Conservation (phyloP, 2,888 invertebrate genomes). For the Apodemia hepburni region DNA sequence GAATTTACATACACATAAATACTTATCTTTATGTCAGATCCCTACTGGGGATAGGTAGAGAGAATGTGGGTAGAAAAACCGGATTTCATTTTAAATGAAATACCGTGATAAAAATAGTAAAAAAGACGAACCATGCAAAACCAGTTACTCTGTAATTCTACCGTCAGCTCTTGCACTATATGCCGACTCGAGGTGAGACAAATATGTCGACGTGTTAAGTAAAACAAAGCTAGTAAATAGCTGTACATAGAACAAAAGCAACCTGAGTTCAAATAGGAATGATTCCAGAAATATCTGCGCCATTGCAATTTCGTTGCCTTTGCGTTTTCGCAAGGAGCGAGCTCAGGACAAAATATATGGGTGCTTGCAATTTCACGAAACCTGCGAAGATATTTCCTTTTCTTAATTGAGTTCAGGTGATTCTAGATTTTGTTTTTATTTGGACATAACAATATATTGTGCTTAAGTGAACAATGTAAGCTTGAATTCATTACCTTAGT, state of each 20-base stretch:
- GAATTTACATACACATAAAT: too few relatives aligned
- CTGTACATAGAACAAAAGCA: conserved; percentile 24
- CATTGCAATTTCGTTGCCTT: conserved; percentile 17
- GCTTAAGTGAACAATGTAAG: not conserved
- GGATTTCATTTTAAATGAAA: too few relatives aligned
- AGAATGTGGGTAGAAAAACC: too few relatives aligned
- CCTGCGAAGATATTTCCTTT: conserved; percentile 1
- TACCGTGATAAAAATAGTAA: too few relatives aligned
- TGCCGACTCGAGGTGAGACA: not conserved
- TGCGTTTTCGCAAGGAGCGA: conserved; percentile 11
- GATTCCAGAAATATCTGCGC: conserved; percentile 23
- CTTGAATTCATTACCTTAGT: not conserved
- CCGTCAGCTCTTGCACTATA: not conserved
- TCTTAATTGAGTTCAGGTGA: conserved; percentile 12
- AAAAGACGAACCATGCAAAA: too few relatives aligned
- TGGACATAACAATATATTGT: not conserved
- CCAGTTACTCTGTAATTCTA: not conserved
- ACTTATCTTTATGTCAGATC: too few relatives aligned
- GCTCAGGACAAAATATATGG: conserved; percentile 10
- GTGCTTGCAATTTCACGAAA: not conserved
- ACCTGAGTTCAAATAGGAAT: conserved; percentile 26
- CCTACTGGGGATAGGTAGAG: too few relatives aligned
- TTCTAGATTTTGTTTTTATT: conserved; percentile 2
- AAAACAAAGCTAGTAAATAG: conserved; percentile 22
- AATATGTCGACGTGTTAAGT: conserved; percentile 14